phyloP scores from a whole-genome alignment of 2,113 vertebrate genomes.

The Dascyllus trimaculatus region DNA sequence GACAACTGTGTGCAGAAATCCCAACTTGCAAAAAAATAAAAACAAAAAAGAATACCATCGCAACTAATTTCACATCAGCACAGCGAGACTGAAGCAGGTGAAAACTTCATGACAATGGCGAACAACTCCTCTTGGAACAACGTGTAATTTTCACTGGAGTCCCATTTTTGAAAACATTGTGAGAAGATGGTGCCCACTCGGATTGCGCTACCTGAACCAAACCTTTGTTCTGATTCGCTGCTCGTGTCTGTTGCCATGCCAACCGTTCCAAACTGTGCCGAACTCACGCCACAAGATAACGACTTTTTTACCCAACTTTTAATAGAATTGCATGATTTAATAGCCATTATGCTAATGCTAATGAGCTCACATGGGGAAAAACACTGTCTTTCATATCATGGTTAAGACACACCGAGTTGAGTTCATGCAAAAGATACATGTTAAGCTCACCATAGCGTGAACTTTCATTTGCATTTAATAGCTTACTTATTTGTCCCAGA shows the following conservation, averaged over 20 bases:
- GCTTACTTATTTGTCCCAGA: slow-evolving; percentile 45
- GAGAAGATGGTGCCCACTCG: background rate
- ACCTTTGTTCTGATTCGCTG: background rate
- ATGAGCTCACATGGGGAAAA: background rate
- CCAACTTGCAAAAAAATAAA: background rate
- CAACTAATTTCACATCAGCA: slow-evolving; percentile 11
- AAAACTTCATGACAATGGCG: background rate
- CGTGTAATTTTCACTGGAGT: background rate
- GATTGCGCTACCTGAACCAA: background rate
- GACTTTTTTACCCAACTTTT: too few species aligned
- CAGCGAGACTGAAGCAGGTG: background rate
- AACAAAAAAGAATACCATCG: background rate
- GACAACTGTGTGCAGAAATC: slow-evolving; percentile 13
- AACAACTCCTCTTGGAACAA: background rate
- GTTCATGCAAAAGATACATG: slow-evolving; percentile 40
- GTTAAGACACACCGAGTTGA: background rate
- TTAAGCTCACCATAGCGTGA: slow-evolving; percentile 29
- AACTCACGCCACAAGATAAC: too few species aligned
- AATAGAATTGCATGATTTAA: background rate
- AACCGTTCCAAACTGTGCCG: too few species aligned
- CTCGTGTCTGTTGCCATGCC: too few species aligned
- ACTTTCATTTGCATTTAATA: slow-evolving; percentile 71
- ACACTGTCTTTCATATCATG: background rate
- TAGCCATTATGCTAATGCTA: slow-evolving; percentile 12
- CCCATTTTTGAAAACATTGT: too few species aligned